phyloP scores from a whole-genome alignment of 1,140 invertebrate genomes.

The Sycophaga agraensis region DNA sequence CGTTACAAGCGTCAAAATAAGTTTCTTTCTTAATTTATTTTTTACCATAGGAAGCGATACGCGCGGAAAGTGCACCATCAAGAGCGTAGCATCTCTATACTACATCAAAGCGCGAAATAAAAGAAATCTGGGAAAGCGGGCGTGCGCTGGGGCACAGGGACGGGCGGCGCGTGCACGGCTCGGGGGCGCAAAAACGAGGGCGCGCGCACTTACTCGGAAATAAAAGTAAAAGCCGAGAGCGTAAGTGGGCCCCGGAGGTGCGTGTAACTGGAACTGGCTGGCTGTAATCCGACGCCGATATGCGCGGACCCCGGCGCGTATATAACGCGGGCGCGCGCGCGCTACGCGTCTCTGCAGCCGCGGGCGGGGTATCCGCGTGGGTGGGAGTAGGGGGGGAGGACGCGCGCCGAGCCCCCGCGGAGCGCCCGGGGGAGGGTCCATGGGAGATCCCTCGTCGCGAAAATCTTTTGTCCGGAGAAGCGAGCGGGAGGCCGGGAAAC shows the following conservation, averaged over 20 bases:
- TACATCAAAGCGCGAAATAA: too few relatives aligned
- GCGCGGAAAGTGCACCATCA: too few relatives aligned
- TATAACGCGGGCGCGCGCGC: background rate
- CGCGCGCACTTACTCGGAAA: conserved; percentile 36
- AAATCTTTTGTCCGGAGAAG: background rate
- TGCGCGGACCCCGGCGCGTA: conserved; percentile 11
- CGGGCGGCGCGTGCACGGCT: conserved; percentile 1
- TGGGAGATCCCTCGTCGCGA: background rate
- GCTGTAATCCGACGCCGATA: conserved; percentile 33
- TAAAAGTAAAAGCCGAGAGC: conserved; percentile 22
- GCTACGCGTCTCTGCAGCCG: conserved; percentile 6
- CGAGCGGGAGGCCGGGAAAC: background rate
- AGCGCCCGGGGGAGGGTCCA: conserved; percentile 1
- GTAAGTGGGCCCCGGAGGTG: conserved; percentile 32
- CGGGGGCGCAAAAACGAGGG: conserved; percentile 3
- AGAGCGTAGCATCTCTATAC: too few relatives aligned
- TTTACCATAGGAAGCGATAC: too few relatives aligned
- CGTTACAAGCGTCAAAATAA: too few relatives aligned
- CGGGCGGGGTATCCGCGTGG: too few relatives aligned
- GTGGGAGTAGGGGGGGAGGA: background rate
- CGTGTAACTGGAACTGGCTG: conserved; percentile 46
- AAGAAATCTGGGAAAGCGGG: too few relatives aligned
- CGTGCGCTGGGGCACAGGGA: too few relatives aligned
- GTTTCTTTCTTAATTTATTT: too few relatives aligned
- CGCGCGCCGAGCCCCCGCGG: background rate